Base-by-base conservation (phyloP, 2,888 invertebrate species). In the Chrysolina haemoptera region DNA sequence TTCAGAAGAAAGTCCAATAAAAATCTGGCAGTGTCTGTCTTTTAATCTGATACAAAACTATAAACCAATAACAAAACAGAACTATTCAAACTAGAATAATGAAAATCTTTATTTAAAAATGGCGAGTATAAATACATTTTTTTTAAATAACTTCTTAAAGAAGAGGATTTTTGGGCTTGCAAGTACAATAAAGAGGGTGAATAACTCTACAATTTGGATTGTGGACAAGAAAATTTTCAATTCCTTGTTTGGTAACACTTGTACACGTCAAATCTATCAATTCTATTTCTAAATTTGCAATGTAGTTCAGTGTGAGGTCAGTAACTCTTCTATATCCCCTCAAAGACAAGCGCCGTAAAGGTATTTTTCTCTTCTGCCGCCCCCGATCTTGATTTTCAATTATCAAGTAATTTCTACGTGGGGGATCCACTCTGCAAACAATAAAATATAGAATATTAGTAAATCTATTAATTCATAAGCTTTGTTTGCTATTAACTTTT, bases 221-320 rank as follows among this genome's bases (percentile, higher is more conserved):
- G 0, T 89, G 82, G 0, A 86, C 87, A 65, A 89, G 90, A 77
- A 94, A 95, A 0, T 87, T 86, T n/a, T 89, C 88, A 0, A 94
- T 89, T 0, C 93, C 94, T 0, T 87, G 82, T 8, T 85, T 85
- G 0, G 93, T 93, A 0, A 95, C 92, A 0, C 89, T 88, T 0
- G 94, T 94, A 0, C 92, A 91, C 0, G 91, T 91, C 0, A 95
- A 90, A 85, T 95, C 94, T 0, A 95, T 84, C 64, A 87, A 70
- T 12, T 86, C 85, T 62, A 87, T 75, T 41, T 84, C 82, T 50
- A 87, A 76, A 66, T 84, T 78, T 59, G 76, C 78, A 0, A 87
- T 73, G 50, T 79, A 80, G 1, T 63, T 46, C 16, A 87, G 77
- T 0, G 84, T 80, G 3, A 63, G 35, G 71, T 87, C 82, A 8